Evolutionary conservation across 2,888 invertebrate species (phyloP).

Genomic region (Microctonus hyperodae): DNA sequence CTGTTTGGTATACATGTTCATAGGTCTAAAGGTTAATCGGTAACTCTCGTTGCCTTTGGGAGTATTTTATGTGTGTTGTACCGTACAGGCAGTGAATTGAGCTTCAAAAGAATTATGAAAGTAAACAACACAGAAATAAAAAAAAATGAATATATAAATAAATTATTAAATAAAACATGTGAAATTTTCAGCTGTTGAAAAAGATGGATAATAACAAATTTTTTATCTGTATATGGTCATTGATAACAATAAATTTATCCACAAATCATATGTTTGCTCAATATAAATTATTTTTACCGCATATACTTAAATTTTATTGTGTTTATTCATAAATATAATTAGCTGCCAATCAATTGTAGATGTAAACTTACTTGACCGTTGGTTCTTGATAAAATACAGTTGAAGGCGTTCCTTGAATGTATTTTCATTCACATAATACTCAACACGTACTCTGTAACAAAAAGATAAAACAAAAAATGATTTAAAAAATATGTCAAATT

Average conservation of each 20-base stretch:
- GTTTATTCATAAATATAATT: too few species aligned
- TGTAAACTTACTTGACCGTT: conserved; percentile 94
- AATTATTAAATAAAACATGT: neutral
- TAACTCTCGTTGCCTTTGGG: conserved; percentile 24
- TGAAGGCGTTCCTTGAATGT: conserved; percentile 98
- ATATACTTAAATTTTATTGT: too few species aligned
- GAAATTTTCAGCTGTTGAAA: neutral
- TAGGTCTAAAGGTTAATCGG: conserved; percentile 27
- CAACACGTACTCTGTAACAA: conserved; percentile 95
- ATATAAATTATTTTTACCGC: neutral
- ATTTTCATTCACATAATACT: conserved; percentile 99
- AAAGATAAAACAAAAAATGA: conserved; percentile 33
- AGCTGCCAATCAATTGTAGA: too few species aligned
- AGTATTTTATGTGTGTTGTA: conserved; percentile 16
- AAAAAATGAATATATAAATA: neutral
- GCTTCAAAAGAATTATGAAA: conserved; percentile 25
- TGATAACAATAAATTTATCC: neutral
- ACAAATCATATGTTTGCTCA: neutral
- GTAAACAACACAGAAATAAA: neutral
- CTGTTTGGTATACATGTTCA: conserved; percentile 19
- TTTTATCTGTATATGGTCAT: neutral
- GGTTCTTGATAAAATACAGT: conserved; percentile 99
- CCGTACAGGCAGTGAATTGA: conserved; percentile 24
- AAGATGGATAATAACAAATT: neutral
- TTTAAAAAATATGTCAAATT: neutral